These are phyloP conservation scores for Chaunax sp. DNA, from an alignment of 2,797 vertebrate species.

Conservation along the genomic window DNA sequence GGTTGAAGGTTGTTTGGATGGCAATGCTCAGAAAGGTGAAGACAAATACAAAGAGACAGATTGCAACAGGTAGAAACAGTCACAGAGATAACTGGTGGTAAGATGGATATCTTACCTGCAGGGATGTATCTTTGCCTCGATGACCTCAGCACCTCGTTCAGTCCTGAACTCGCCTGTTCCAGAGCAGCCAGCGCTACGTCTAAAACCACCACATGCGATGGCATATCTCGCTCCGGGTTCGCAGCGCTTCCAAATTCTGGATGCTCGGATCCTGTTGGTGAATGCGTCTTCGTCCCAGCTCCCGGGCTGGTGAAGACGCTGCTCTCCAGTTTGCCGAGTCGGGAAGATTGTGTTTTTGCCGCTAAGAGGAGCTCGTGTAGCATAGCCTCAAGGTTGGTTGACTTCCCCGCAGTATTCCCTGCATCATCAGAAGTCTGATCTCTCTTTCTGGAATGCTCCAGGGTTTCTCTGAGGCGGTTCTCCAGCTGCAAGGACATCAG, in stretches of 20 bases:
- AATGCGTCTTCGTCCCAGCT: conserved; percentile 28
- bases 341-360: conserved; percentile 70
- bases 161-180: conserved; percentile 73
- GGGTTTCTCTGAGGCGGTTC: conserved; percentile 68
- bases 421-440: conserved; percentile 35
- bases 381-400: conserved; percentile 60
- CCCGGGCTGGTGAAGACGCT: conserved; percentile 62
- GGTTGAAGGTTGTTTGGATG: conserved; percentile 26
- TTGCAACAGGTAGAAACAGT: conserved; percentile 32
- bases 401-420: conserved; percentile 37
- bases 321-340: conserved; percentile 84
- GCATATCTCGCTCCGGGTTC: conserved; percentile 67
- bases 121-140: conserved; percentile 81
- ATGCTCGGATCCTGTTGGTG: conserved; percentile 57
- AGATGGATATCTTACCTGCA: conserved; percentile 84
- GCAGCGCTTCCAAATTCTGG: conserved; percentile 19
- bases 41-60: conserved; percentile 21
- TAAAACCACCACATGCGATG: conserved; percentile 32
- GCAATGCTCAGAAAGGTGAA: conserved; percentile 13
- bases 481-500: conserved; percentile 76
- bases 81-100: conserved; percentile 3
- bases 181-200: conserved; percentile 71
- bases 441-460: conserved; percentile 48
- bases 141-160: conserved; percentile 76
- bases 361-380: conserved; percentile 83